Base-by-base conservation (phyloP, 2,888 invertebrate species). In the Anaspis maculata region DNA sequence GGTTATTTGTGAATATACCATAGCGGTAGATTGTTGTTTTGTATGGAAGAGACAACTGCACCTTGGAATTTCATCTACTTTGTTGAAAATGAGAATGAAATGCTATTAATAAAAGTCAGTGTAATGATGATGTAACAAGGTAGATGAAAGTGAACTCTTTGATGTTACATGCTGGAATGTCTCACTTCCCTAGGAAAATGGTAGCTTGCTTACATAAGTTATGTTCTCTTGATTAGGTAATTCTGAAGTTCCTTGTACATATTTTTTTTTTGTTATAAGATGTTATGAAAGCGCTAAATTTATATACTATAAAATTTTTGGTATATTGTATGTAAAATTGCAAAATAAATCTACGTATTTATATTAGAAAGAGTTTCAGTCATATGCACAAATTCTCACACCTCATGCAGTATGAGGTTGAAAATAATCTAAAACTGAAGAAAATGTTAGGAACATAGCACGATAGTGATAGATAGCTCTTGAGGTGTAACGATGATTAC, bases 321-420 rank as follows among this genome's bases (percentile, higher is more conserved):
- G 41, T 46, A 46, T 42, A 44, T n/a, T 46, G 46, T 48, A 46
- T 22, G 42, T 42, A 42, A 11, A 5, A 6, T 39, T 41, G 43
- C 44, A 37, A 40, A 46, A 45, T 46, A 46, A 46, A 41, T 41
- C 41, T 40, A 44, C 31, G 46, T 46, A 46, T 43, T 46, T 45
- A 44, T 37, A 35, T 37, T 26, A 34, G n/a, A 2, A 7, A 6
- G 3, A n/a, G 5, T 25, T 25, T 25, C 9, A n/a, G n/a, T n/a
- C n/a, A n/a, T n/a, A n/a, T n/a, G n/a, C n/a, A n/a, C n/a, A n/a
- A n/a, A n/a, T n/a, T n/a, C 22, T 22, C 2, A 22, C 22, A 22
- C 11, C 10, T 11, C 11, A 11, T 10, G 5, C 22, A 22, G 11
- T 10, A 10, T 10, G 5, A n/a, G n/a, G n/a, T n/a, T n/a, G n/a